Evolutionary conservation across 1,140 invertebrate genomes (phyloP), one percentile per base, ranked within the genome.

Genomic region (Habropoda laboriosa): DNA sequence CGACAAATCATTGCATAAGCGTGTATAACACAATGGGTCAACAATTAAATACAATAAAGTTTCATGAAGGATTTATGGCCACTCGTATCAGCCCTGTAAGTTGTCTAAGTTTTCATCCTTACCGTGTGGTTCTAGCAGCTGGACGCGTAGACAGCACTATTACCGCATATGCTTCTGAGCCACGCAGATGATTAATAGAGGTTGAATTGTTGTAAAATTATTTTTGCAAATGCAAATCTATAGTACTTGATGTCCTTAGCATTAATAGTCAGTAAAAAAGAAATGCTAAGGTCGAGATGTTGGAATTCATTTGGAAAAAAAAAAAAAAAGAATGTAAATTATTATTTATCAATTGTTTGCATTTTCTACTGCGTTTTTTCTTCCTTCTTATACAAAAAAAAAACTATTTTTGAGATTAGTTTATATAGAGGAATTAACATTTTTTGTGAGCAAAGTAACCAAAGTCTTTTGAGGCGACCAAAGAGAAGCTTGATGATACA

Each of bases 61-160:
- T 96, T 88, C 96, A 98, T 89, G 97, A 99, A 89, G 97, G 97
- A 58, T 98, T 99, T 90, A 98, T 98, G 95, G 96, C 96, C 45
- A 95, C 97, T 81, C 94, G 97, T 83, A 97, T 97, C 77, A 96
- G 96, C 24, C 96, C 97, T 40, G 96, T 98, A 68, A 96, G 95
- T 81, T 98, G 97, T 90, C 92, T 99, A 80, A 95, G 95, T 70
- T 99, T 98, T 93, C 98, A 99, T 93, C 96, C 97, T 27, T 95
- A 97, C 87, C 96, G 95, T 83, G 94, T 96, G 75, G 94, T 95
- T 76, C 88, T 98, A 85, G 96, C 96, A 70, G 96, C 96, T 77
- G 97, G 97, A 57, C 96, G 96, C 57, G 94, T 95, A 80, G 97
- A 98, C 92, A 95, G 94, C 77, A 95, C 95, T 63, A 95, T 98